These are phyloP conservation scores for Quadriops clusia DNA, from an alignment of 2,888 invertebrate species.

Conservation along the genomic window DNA sequence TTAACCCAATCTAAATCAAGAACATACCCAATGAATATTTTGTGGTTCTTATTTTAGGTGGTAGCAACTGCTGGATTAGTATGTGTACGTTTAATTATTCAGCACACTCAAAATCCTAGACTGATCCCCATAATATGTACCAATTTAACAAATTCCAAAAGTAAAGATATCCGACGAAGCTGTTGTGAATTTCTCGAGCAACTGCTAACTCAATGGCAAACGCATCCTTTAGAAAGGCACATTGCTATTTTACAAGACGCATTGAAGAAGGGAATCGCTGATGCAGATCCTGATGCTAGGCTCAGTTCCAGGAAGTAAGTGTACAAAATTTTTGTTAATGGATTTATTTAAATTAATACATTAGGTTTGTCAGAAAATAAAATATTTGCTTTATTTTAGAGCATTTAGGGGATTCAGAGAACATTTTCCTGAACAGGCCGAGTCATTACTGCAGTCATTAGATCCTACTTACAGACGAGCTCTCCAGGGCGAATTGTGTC, in stretches of 20 bases:
- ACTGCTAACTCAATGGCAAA: slow-evolving; percentile 80
- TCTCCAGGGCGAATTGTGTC: slow-evolving; percentile 44
- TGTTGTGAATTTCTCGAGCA: slow-evolving; percentile 74
- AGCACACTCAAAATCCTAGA: slow-evolving; percentile 68
- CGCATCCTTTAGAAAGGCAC: slow-evolving; percentile 70
- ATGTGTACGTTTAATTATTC: slow-evolving; percentile 78
- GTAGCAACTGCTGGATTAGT: slow-evolving; percentile 82
- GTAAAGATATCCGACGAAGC: slow-evolving; percentile 76
- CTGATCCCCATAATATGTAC: slow-evolving; percentile 68
- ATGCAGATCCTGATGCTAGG: slow-evolving; percentile 87
- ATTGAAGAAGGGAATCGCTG: slow-evolving; percentile 74
- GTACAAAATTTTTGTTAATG: slow-evolving; percentile 10
- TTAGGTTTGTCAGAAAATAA: background rate
- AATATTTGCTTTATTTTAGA: slow-evolving; percentile 38
- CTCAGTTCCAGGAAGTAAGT: slow-evolving; percentile 67
- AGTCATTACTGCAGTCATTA: slow-evolving; percentile 66
- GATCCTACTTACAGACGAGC: slow-evolving; percentile 66
- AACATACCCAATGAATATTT: background rate
- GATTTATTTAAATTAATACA: slow-evolving; percentile 9
- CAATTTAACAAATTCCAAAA: slow-evolving; percentile 70
- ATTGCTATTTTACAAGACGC: slow-evolving; percentile 67
- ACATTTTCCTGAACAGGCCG: slow-evolving; percentile 85
- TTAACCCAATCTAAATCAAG: background rate
- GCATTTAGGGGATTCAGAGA: slow-evolving; percentile 85
- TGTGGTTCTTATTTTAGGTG: slow-evolving; percentile 42